phyloP scores from a whole-genome alignment of 2,888 invertebrate genomes.

The Epistrophe grossulariae region DNA sequence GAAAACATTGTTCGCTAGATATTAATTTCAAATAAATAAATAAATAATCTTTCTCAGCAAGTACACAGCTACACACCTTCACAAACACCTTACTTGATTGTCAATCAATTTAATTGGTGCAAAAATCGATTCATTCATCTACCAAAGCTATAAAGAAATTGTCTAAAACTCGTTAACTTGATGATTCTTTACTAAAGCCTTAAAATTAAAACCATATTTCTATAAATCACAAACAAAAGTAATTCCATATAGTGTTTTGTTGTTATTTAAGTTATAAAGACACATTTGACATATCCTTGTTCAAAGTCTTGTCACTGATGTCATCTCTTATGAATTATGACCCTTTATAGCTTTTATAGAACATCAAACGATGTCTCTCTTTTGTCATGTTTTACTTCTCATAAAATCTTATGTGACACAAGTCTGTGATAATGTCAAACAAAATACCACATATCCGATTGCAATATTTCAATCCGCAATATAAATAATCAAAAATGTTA shows the following conservation, averaged over 20 bases:
- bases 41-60: too few species aligned
- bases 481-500: constrained; percentile 8
- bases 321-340: neutral
- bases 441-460: constrained; percentile 10
- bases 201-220: too few species aligned
- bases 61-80: too few species aligned
- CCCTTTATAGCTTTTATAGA: neutral
- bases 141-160: too few species aligned
- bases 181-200: too few species aligned
- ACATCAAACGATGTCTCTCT: constrained; percentile 1
- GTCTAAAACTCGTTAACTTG: too few species aligned
- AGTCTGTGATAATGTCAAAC: neutral
- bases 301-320: neutral
- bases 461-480: neutral
- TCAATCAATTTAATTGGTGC: too few species aligned
- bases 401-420: neutral
- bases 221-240: too few species aligned
- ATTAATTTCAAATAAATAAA: too few species aligned
- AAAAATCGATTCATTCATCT: too few species aligned
- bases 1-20: too few species aligned
- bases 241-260: neutral
- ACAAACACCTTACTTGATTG: too few species aligned
- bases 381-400: neutral
- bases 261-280: neutral
- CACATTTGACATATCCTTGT: neutral